Evolutionary conservation across 2,113 vertebrate species (phyloP), one percentile per base, ranked within the genome.

Genomic region (Ailuropoda melanoleuca): DNA sequence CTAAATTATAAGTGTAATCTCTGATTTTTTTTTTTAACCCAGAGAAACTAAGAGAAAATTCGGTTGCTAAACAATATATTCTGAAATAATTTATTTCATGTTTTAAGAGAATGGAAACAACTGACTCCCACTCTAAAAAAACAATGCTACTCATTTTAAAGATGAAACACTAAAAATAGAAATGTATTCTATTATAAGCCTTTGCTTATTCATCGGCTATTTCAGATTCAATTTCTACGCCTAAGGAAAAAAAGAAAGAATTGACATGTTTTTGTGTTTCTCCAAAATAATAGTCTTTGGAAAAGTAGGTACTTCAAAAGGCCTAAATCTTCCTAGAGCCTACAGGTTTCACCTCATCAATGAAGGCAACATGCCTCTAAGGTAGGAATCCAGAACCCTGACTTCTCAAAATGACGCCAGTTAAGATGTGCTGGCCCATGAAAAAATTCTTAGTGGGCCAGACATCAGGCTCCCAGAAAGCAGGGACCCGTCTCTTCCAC

Each of bases 181-280:
- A 96, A 89, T 46, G 81, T 46, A 95, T 86, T 94, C 90, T 95
- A 90, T 96, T 96, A 88, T 90, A 96, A 97, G 75, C 50, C 82
- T 93, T 68, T 95, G 93, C 78, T 97, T 97, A 96, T 93, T 97
- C 96, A 97, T 70, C 24, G 64, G 62, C 87, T 87, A 97, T 77
- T 97, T 96, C 50, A 43, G 94, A 97, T 96, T 97, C 94, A 97
- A 92, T 95, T 95, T 96, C 92, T 70, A 75, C 62, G 86, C 86
- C 39, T 85, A 81, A 86, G 24, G 75, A 12, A n/a, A 48, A 93
- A 80, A 90, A 56, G 39, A 80, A 56, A 75, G 37, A 90, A 96
- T 26, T 93, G 82, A 94, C 88, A 92, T 31, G 39, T 78, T 97
- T 97, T 96, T 93, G 62, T 93, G 55, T 86, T 90, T 94, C 17